Base-by-base conservation (phyloP, 2,888 invertebrate genomes). In the Rotaria sp. region DNA sequence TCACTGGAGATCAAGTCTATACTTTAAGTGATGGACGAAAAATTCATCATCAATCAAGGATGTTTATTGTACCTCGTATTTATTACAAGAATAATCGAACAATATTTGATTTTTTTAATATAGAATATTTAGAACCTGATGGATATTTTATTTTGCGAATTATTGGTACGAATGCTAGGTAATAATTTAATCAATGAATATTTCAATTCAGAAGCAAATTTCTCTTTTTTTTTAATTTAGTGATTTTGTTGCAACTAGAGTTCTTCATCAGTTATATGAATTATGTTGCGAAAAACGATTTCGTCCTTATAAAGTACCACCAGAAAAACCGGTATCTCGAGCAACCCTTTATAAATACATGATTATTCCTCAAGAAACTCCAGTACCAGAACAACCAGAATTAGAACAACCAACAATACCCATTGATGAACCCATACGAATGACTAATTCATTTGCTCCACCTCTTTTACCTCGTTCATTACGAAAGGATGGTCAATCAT, bases 141-240 rank as follows among this genome's bases (percentile, higher is more conserved):
- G 80, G 80, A 45, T 4, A n/a, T 80, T 80, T 80, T 80, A 80
- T 80, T n/a, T 24, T 80, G 45, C 26, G 80, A 41, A 80, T 80
- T 11, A 80, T 80, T 45, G 45, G 45, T 26, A 80, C 80, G n/a
- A 80, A 80, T 80, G 80, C 80, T 45, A 80, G 80, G 80, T 80
- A 45, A 35, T 8, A 21, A 35, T 21, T 67, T 15, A 7, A 67
- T 35, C 4, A 8, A 30, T 30, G 1, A 21, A 67, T 67, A 67
- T 0, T 35, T 21, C 15, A 35, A 35, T 30, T 15, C 13, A 50
- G 18, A 50, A 50, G 18, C 10, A 50, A 50, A 50, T 50, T 13
- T 50, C 8, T 50, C 1, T 30, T 15, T n/a, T 10, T 45, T 80
- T 45, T 41, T 0, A 45, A 13, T 80, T 26, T 45, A 80, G 80